Conservation (phyloP, 1,140 invertebrate genomes). For the Ips nitidus region DNA sequence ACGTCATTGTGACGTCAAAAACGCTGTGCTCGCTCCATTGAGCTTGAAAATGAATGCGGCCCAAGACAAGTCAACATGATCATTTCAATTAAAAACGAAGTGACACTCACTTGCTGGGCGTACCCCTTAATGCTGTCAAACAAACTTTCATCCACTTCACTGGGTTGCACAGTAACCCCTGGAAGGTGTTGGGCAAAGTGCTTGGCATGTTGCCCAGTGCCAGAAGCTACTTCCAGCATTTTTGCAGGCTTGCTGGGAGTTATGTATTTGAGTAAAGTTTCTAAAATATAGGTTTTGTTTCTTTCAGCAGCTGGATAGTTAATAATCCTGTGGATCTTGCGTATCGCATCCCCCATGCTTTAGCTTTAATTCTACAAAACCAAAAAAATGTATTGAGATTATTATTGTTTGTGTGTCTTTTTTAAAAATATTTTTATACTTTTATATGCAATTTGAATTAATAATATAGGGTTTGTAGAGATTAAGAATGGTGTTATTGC, state of each 20-base stretch:
- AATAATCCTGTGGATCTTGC: conserved; percentile 35
- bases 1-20: too few relatives aligned
- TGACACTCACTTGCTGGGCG: conserved; percentile 44
- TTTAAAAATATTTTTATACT: background rate
- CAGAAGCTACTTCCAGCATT: conserved; percentile 78
- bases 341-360: background rate
- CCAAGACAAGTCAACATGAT: background rate
- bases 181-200: conserved; percentile 76
- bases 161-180: conserved; percentile 74
- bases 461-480: background rate
- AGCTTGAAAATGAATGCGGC: too few relatives aligned
- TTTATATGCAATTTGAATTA: background rate
- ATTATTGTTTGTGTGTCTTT: background rate
- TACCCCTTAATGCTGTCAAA: conserved; percentile 72
- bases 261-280: conserved; percentile 67
- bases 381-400: background rate
- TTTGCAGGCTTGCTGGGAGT: conserved; percentile 52
- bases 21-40: too few relatives aligned
- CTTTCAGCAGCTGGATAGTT: conserved; percentile 67
- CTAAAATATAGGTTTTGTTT: conserved; percentile 76
- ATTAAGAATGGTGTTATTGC: background rate
- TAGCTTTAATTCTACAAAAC: background rate
- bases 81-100: background rate
- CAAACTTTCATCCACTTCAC: conserved; percentile 67
- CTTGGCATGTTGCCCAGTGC: conserved; percentile 79